These are phyloP conservation scores for Matsumyia berberina DNA, from an alignment of 2,888 invertebrate species.

Conservation along the genomic window DNA sequence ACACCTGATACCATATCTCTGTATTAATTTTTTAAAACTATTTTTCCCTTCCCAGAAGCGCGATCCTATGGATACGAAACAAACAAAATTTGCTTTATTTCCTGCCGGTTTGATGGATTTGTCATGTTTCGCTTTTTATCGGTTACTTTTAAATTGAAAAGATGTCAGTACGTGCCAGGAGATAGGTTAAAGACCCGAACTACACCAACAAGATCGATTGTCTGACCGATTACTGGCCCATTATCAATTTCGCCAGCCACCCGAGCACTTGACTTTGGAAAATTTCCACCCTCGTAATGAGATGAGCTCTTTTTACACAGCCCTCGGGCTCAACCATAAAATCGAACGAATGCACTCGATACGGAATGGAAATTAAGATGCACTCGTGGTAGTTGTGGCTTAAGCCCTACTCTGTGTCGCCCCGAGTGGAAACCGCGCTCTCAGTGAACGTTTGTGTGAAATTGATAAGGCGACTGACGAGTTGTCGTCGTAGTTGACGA, in stretches of 20 bases:
- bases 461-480: conserved; percentile 62
- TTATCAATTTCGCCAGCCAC: conserved; percentile 5
- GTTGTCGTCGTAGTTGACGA: conserved; percentile 27
- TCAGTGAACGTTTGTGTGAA: conserved; percentile 14
- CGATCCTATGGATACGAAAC: too few species aligned
- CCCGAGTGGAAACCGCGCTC: conserved; percentile 9
- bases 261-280: conserved; percentile 40
- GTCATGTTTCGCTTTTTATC: not conserved
- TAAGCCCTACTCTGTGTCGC: not conserved
- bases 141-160: not conserved
- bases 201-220: not conserved
- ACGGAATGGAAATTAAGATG: conserved; percentile 34
- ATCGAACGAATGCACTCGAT: conserved; percentile 4
- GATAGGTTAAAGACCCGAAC: not conserved
- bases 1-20: too few species aligned
- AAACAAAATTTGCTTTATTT: too few species aligned
- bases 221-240: not conserved
- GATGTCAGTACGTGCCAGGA: too few species aligned
- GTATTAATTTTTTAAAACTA: too few species aligned
- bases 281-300: conserved; percentile 49
- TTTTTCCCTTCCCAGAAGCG: too few species aligned
- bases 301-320: conserved; percentile 24
- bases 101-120: not conserved
- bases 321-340: not conserved
- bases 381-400: conserved; percentile 5